A percentile compares a stretch with the other conserved stretches of the same genome.
Evolutionary conservation across 2,888 invertebrate species (phyloP).

Genomic region (Carterocephalus palaemon): DNA sequence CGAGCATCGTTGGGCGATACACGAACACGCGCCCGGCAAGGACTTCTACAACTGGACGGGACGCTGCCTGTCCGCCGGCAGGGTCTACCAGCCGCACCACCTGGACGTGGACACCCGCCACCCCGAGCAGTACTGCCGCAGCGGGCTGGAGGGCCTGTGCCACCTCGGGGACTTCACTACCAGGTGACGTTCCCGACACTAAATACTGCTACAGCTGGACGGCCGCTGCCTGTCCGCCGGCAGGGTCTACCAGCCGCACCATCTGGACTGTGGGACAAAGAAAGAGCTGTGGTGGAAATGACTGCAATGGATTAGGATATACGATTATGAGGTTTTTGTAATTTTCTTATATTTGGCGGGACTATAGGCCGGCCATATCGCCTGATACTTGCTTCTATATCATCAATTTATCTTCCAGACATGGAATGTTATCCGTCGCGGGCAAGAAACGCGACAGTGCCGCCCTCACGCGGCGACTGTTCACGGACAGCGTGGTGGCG

Average conservation of each 20-base stretch:
- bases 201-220: constrained; percentile 96
- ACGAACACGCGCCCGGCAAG: constrained; percentile 86
- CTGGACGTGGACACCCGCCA: constrained; percentile 81
- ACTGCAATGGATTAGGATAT: too few species aligned
- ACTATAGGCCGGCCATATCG: too few species aligned
- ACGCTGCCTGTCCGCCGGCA: constrained; percentile 88
- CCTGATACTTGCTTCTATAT: too few species aligned
- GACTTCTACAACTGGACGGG: constrained; percentile 96
- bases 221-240: constrained; percentile 89
- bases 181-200: constrained; percentile 83
- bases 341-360: too few species aligned
- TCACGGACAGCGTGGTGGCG: constrained; percentile 87
- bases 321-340: too few species aligned
- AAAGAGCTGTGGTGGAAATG: too few species aligned
- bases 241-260: constrained; percentile 84
- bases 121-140: constrained; percentile 78
- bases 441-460: constrained; percentile 84
- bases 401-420: constrained; percentile 64
- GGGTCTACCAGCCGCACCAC: constrained; percentile 85
- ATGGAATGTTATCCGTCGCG: constrained; percentile 85
- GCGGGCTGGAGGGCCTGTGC: constrained; percentile 80
- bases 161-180: constrained; percentile 87
- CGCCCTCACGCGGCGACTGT: constrained; percentile 83
- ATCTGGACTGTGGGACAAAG: too few species aligned
- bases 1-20: constrained; percentile 90